Conservation (phyloP, 2,888 invertebrate genomes). For the Eilema caniola region DNA sequence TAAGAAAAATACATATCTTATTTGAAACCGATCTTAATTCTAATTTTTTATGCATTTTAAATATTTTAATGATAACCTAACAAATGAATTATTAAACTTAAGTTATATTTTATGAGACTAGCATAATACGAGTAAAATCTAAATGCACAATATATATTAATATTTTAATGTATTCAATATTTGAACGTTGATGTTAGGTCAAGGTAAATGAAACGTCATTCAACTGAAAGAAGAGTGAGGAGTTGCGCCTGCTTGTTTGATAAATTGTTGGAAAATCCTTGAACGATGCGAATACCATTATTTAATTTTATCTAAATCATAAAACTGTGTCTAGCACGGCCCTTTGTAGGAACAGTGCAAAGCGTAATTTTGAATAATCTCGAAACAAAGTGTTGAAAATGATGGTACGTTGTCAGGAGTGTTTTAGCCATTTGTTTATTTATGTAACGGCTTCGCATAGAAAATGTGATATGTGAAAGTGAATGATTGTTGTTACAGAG, state of each 20-base stretch:
- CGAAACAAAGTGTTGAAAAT: conserved; percentile 48
- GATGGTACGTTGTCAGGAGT: conserved; percentile 62
- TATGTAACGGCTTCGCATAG: conserved; percentile 70
- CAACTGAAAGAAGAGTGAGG: conserved; percentile 28
- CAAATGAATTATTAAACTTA: background rate
- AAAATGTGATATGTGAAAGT: conserved; percentile 67
- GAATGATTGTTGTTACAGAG: conserved; percentile 69
- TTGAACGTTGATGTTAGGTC: conserved; percentile 33
- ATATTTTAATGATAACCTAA: background rate
- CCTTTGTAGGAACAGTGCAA: conserved; percentile 37
- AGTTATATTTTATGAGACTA: background rate
- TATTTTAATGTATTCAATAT: conserved; percentile 9
- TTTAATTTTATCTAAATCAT: conserved; percentile 54
- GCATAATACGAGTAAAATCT: background rate
- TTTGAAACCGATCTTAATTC: background rate
- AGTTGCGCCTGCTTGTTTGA: conserved; percentile 58
- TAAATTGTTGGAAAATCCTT: conserved; percentile 64
- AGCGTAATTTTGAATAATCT: conserved; percentile 30
- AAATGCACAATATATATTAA: background rate
- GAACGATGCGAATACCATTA: conserved; percentile 62
- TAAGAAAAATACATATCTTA: background rate
- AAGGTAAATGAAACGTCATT: conserved; percentile 51
- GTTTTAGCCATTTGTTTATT: conserved; percentile 74
- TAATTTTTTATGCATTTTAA: background rate
- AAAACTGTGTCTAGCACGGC: conserved; percentile 41